Evolutionary conservation across 2,113 vertebrate species (phyloP).

Genomic region (Theristicus caerulescens): DNA sequence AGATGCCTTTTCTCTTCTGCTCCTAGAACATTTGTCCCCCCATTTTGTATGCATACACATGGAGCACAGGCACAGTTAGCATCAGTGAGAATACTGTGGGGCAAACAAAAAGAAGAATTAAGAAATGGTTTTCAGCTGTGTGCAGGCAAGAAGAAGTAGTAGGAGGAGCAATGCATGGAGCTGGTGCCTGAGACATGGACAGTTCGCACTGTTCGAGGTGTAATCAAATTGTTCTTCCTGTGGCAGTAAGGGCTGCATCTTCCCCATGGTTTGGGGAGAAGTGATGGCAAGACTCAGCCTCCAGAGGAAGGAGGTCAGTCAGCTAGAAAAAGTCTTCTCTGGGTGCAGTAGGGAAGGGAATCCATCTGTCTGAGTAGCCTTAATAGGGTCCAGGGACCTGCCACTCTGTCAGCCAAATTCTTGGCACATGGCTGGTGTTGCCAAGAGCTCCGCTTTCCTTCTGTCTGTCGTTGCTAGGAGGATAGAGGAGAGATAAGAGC

Average conservation of each 20-base stretch:
- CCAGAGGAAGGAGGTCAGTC: not conserved
- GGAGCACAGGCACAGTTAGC: not conserved
- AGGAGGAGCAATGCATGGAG: not conserved
- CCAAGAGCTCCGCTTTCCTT: not conserved
- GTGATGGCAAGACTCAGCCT: not conserved
- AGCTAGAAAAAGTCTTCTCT: not conserved
- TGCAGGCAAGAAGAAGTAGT: not conserved
- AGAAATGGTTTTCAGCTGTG: not conserved
- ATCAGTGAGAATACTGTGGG: not conserved
- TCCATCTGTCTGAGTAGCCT: not conserved
- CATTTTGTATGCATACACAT: not conserved
- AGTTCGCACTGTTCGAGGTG: not conserved
- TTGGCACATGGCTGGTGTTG: constrained; percentile 24
- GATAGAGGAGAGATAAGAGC: constrained; percentile 17
- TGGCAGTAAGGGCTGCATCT: not conserved
- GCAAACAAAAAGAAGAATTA: not conserved
- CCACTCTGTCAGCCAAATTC: not conserved
- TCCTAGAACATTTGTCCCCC: not conserved
- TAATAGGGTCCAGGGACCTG: not conserved
- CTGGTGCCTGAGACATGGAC: not conserved
- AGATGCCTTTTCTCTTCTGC: not conserved
- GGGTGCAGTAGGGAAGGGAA: not conserved
- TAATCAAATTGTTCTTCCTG: not conserved
- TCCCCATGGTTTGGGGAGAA: not conserved
- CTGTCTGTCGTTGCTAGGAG: not conserved